Base-by-base conservation (phyloP, 2,113 vertebrate species). In the Eolophus roseicapilla region DNA sequence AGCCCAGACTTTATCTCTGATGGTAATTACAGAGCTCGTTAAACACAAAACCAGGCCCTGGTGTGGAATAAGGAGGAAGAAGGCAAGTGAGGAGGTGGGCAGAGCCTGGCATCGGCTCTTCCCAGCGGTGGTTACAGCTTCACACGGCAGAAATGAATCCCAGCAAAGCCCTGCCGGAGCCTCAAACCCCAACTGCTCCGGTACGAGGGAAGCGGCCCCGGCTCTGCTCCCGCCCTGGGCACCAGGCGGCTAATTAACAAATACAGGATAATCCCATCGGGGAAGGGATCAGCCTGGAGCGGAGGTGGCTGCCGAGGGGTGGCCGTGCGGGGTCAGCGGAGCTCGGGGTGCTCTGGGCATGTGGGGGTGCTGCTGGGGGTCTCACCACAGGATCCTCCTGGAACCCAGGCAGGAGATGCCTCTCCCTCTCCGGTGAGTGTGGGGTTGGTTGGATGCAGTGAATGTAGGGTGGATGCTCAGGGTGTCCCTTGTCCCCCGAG, bases 251-350 rank as follows among this genome's bases (percentile, higher is more conserved):
- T 88, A 41, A 86, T 93, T 67, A 90, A 68, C 19, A 70, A 88
- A 90, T 67, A 65, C 76, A 31, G 78, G 88, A 77, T 76, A 86
- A 96, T 92, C 91, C 49, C 9, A 83, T 86, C 64, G 86, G 65
- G 92, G n/a, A 59, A 63, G 33, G 2, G 80, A 91, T 86, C 88
- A 46, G 76, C 71, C 60, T 17, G 59, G 35, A 46, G 85, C 24
- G 73, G 67, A 73, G 43, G 33, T 1, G 5, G 65, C 16, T 0
- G 18, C 52, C 59, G 44, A 37, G 37, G 17, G 37, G 9, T 15
- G 59, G 74, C n/a, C 18, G 17, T 27, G 52, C 0, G 1, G 44
- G 28, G 68, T 3, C 2, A 2, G 10, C 0, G 21, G n/a, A 35
- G 15, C 4, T 64, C 0, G 1, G 43, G 39, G 49, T 16, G 41